A percentile compares a stretch with the other conserved stretches of the same genome.
phyloP scores from a whole-genome alignment of 2,113 vertebrate species.

The Loxodonta africana region DNA sequence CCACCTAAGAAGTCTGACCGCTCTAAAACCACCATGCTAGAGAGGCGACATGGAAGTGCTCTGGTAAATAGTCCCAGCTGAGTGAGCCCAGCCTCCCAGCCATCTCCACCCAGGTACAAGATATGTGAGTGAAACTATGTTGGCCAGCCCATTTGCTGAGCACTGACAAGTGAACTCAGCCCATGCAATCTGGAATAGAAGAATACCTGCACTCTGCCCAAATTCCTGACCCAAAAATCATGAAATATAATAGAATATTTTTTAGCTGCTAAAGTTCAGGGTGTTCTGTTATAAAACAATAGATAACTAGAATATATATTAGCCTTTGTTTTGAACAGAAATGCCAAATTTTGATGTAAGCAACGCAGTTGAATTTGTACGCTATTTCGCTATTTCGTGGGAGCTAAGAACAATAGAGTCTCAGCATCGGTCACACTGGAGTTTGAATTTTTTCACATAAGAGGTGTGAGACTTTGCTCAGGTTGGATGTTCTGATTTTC shows the following conservation, averaged over 20 bases:
- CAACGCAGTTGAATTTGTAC: background rate
- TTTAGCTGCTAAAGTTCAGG: background rate
- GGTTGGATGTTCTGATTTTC: constrained; percentile 22
- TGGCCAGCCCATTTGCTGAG: background rate
- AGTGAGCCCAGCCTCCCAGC: background rate
- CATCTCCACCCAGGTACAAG: background rate
- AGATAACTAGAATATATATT: background rate
- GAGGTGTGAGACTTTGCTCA: background rate
- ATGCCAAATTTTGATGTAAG: background rate
- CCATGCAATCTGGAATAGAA: background rate
- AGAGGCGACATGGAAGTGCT: background rate
- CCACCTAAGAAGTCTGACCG: background rate
- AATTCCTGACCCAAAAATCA: background rate
- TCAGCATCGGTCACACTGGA: background rate
- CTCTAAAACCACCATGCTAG: background rate
- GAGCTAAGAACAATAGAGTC: background rate
- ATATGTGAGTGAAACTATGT: background rate
- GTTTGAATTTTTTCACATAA: background rate
- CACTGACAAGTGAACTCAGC: background rate
- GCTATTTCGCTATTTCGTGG: background rate
- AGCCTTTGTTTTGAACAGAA: background rate
- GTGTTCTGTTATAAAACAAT: background rate
- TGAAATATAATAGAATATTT: background rate
- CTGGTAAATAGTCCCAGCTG: background rate
- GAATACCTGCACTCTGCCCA: background rate